Conservation (phyloP, 2,797 vertebrate genomes). For the Premnoplex brunnescens region DNA sequence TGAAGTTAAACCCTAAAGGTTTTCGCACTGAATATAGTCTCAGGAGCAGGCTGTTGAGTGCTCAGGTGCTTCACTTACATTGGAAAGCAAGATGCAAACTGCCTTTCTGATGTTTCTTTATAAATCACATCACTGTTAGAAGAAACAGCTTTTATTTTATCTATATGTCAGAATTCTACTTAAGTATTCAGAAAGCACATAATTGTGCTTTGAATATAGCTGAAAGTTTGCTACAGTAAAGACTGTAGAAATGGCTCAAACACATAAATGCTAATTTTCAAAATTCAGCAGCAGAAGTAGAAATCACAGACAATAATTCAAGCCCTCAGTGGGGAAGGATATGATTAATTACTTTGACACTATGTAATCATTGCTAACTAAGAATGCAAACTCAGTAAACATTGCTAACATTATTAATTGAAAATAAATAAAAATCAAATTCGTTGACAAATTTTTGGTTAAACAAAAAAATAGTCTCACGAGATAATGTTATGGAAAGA, state of each 20-base stretch:
- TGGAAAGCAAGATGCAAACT: background rate
- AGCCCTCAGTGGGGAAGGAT: background rate
- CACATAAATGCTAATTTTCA: background rate
- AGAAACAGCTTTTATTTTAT: background rate
- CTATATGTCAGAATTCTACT: background rate
- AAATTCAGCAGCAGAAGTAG: background rate
- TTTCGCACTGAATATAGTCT: background rate
- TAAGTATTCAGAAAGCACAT: background rate
- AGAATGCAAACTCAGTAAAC: background rate
- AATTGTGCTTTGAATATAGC: background rate
- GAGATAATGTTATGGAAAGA: background rate
- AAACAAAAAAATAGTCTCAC: background rate
- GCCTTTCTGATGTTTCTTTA: background rate
- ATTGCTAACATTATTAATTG: background rate
- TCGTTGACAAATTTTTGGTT: background rate
- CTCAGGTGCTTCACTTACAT: accelerated
- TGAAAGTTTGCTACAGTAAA: background rate
- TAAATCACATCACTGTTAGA: background rate
- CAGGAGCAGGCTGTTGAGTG: background rate
- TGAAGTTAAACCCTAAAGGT: background rate
- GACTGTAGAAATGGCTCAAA: background rate
- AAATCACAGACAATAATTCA: background rate
- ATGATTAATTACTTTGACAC: background rate
- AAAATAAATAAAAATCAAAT: background rate
- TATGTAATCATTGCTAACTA: background rate